phyloP scores from a whole-genome alignment of 2,888 invertebrate genomes.

The Ophion costatus region DNA sequence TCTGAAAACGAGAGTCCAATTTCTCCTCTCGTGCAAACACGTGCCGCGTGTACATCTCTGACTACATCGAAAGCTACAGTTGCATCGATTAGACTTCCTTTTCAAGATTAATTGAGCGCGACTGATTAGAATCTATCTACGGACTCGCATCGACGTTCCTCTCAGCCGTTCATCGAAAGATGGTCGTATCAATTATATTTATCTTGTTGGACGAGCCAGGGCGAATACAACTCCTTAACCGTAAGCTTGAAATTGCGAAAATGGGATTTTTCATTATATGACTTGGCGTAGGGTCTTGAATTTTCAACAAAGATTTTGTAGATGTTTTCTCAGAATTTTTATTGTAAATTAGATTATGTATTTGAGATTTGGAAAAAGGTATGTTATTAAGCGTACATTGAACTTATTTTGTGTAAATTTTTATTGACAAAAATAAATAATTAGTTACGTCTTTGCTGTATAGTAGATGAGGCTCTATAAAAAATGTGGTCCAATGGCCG shows the following conservation, averaged over 20 bases:
- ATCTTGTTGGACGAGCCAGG: neutral
- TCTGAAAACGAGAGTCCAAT: conserved; percentile 70
- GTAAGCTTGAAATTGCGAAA: neutral
- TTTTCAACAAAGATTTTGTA: too few species aligned
- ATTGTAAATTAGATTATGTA: too few species aligned
- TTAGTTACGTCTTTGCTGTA: too few species aligned
- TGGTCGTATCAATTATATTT: neutral
- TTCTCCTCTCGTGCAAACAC: conserved; percentile 48
- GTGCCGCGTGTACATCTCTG: neutral
- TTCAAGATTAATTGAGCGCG: neutral
- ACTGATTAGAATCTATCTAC: neutral
- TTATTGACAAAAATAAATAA: too few species aligned
- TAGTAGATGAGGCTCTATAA: too few species aligned
- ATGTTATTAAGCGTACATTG: too few species aligned
- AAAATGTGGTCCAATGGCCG: too few species aligned
- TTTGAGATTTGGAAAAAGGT: too few species aligned
- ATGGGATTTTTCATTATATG: neutral
- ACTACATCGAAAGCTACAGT: conserved; percentile 2
- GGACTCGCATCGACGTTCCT: neutral
- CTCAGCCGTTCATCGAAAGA: neutral
- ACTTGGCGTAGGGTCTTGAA: neutral
- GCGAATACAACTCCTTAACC: neutral
- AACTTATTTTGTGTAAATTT: too few species aligned
- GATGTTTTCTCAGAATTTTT: too few species aligned
- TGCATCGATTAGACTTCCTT: conserved; percentile 3